Base-by-base conservation (phyloP, 1,140 invertebrate genomes). In the Melipona quadrifasciata region DNA sequence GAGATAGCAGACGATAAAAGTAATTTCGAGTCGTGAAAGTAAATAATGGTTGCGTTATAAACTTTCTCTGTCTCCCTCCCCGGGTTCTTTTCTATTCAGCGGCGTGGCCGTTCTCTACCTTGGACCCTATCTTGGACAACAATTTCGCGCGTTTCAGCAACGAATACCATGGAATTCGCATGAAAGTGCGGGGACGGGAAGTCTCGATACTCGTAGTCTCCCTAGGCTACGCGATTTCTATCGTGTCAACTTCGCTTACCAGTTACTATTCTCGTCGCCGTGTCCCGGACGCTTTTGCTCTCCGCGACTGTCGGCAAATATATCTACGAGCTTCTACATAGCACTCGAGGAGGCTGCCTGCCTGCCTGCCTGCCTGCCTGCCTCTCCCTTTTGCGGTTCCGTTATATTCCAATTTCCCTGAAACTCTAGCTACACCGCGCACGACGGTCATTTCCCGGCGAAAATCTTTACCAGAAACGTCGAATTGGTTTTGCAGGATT, bases 231-330 rank as follows among this genome's bases (percentile, higher is more conserved):
- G 39, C 39, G 78, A 86, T 85, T 85, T 78, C 83, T 82, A 88
- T 82, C 80, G 87, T 77, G 75, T 89, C 79, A 80, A 88, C 87
- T 88, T 91, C 90, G 87, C 87, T 86, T 88, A 91, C 91, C 90
- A 86, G 92, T 92, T 93, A 93, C 93, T 93, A 93, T 94, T 93
- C 92, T 93, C 79, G 93, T 92, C 90, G 68, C 68, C 68, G 84
- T 84, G 86, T 93, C 91, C 93, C 93, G 91, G 93, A 93, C 87
- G 86, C 86, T 90, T 86, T 89, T 89, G 85, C 89, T 82, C 76
- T 84, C 74, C 80, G 85, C 85, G 84, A 90, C 85, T 76, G 55
- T 82, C 88, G 90, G 93, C 92, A 93, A 93, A 93, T 93, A 92
- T 92, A 93, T 93, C 93, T 91, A 77, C 84, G 90, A 91, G 91